Evolutionary conservation across 2,888 invertebrate species (phyloP), one percentile per base, ranked within the genome.

Genomic region (Chymomyza fuscimana): DNA sequence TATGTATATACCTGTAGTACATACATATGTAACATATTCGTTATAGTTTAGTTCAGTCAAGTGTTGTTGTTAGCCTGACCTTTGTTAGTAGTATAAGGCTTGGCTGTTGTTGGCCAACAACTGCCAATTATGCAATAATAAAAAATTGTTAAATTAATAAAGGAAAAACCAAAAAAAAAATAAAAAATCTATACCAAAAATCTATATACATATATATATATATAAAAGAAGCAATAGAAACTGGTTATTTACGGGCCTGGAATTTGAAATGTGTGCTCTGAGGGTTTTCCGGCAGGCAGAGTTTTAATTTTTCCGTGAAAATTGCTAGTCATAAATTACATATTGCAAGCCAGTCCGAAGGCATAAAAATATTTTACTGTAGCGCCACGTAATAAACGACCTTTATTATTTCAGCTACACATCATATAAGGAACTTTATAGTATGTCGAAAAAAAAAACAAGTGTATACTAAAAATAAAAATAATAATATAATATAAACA

Each of bases 251-350:
- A 80, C 78, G 69, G 70, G 69, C 72, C 56, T 40, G 67, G 71
- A 79, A 72, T 73, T 73, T 79, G 76, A 78, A 78, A 71, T 76
- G 76, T 78, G 78, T 72, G 25, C 25, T 25, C 25, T 25, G 25
- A 25, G 10, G 4, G 40, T 46, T 10, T 5, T 12, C 12, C 12
- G 40, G 40, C 40, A 12, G 40, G 3, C 40, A 46, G 40, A 72
- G 79, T 74, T 80, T 80, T 80, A 81, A 80, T 81, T 80, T 80
- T 80, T 80, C 80, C 81, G 82, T 79, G 79, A 81, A 80, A 80
- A 80, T 81, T 77, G 80, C 73, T 58, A 74, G 77, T 74, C 74
- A 80, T 80, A 80, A 80, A 80, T 80, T 79, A 80, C 82, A 80
- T 79, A 80, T 81, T 77, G 80, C 73, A 58, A 25, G 58, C 73